Percentiles rank a stretch among this genome's conserved stretches.
Evolutionary conservation across 2,888 invertebrate genomes (phyloP).

Genomic region (Thysanoteuthis rhombus): DNA sequence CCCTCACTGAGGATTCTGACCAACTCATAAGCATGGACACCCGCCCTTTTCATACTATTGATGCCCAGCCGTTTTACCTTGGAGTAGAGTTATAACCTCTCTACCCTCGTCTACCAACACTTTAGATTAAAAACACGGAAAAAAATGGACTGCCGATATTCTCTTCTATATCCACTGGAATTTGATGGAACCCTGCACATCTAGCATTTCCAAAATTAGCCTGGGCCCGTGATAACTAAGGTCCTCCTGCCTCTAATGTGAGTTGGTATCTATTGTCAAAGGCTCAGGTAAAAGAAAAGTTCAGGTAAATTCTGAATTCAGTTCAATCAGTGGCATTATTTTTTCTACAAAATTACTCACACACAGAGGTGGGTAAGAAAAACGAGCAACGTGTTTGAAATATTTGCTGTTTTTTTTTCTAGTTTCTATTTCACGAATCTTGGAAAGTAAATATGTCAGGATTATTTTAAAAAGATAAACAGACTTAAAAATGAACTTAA

Average conservation of each 20-base stretch:
- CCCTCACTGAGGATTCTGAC: not conserved
- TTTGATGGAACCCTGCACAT: not conserved
- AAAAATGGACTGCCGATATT: not conserved
- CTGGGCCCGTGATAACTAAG: not conserved
- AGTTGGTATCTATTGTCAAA: not conserved
- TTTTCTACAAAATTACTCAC: not conserved
- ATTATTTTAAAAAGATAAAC: not conserved
- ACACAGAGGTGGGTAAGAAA: not conserved
- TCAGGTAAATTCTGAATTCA: slow-evolving; percentile 12
- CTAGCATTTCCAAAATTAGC: not conserved
- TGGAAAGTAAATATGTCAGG: not conserved
- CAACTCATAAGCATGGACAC: slow-evolving; percentile 1
- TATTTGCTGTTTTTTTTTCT: not conserved
- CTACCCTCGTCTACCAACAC: not conserved
- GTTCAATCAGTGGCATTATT: slow-evolving; percentile 12
- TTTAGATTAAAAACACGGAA: not conserved
- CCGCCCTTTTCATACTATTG: not conserved
- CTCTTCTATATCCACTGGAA: not conserved
- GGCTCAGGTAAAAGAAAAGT: not conserved
- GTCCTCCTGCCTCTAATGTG: not conserved
- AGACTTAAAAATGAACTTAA: not conserved
- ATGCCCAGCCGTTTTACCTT: not conserved
- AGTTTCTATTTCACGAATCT: not conserved
- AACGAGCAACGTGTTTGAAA: not conserved
- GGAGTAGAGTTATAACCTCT: not conserved